Percentiles rank a stretch among this genome's conserved stretches.
These are phyloP conservation scores for Mormyrus lacerda DNA, from an alignment of 2,113 vertebrate genomes.

Conservation along the genomic window DNA sequence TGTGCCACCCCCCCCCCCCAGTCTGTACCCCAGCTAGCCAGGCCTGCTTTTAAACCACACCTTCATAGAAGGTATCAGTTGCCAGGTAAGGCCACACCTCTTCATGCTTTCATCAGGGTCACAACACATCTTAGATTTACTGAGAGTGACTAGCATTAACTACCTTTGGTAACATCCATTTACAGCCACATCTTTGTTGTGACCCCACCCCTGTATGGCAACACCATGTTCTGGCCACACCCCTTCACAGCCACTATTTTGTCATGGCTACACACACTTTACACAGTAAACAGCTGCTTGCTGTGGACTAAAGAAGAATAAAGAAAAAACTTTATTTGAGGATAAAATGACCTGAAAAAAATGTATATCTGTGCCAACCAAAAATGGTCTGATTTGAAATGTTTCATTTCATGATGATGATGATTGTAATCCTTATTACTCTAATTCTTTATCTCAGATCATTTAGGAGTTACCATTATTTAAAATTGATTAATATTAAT, in stretches of 20 bases:
- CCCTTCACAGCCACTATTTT: neutral
- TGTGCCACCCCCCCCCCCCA: neutral
- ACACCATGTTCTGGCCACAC: neutral
- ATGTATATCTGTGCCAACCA: neutral
- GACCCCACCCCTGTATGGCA: neutral
- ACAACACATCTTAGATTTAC: neutral
- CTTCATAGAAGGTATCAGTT: neutral
- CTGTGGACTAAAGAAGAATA: neutral
- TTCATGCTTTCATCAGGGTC: neutral
- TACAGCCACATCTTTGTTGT: neutral
- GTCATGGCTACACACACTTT: neutral
- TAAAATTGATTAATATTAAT: slow-evolving; percentile 9
- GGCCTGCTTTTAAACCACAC: neutral
- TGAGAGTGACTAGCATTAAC: neutral
- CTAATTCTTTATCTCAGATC: slow-evolving; percentile 8
- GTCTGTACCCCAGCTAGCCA: neutral
- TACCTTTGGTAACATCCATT: neutral
- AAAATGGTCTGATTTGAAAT: neutral
- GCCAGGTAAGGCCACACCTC: neutral
- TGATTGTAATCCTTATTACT: neutral
- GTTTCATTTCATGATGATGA: neutral
- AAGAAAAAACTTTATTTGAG: neutral
- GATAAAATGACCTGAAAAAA: neutral
- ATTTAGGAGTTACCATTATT: slow-evolving; percentile 3
- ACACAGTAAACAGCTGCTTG: neutral